Evolutionary conservation across 2,113 vertebrate genomes (phyloP).

Genomic region (Microcebus lehilahytsara): DNA sequence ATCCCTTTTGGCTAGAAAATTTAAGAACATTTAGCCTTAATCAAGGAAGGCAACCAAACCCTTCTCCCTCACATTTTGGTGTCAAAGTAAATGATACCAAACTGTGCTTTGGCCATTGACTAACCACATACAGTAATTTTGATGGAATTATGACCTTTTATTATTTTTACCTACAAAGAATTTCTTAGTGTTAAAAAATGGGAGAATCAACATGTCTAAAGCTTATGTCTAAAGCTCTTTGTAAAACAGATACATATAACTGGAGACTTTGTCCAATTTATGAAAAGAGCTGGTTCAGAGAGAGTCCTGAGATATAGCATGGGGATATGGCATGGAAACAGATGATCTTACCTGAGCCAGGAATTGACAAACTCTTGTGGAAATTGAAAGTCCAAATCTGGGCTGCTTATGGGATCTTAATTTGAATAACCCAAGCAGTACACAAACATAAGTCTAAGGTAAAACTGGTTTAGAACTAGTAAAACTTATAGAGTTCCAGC

Average conservation of each 20-base stretch:
- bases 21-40: neutral
- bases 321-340: neutral
- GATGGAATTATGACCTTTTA: neutral
- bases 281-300: neutral
- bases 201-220: neutral
- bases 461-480: neutral
- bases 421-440: neutral
- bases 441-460: neutral
- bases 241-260: neutral
- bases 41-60: neutral
- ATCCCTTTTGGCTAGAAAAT: conserved; percentile 14
- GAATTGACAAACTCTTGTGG: neutral
- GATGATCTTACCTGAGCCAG: neutral
- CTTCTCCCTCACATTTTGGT: neutral
- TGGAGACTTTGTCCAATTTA: neutral
- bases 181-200: conserved; percentile 36
- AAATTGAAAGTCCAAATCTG: neutral
- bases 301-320: neutral
- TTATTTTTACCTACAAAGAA: neutral
- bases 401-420: neutral
- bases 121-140: neutral
- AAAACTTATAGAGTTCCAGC: neutral
- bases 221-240: neutral
- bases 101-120: neutral
- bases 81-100: neutral